phyloP scores from a whole-genome alignment of 2,113 vertebrate genomes.

The Siniperca knerii region DNA sequence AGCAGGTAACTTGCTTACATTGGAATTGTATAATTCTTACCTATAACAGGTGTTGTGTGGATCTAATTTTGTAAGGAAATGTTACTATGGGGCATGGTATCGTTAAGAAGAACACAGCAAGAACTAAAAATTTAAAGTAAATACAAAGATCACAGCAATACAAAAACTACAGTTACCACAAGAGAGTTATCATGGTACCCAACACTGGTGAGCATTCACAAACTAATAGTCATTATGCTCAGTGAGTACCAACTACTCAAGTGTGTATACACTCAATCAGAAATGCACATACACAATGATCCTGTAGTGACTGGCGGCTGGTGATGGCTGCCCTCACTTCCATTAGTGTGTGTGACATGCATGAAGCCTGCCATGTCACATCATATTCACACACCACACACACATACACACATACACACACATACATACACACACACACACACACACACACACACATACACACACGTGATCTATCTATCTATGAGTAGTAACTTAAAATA shows the following conservation, averaged over 20 bases:
- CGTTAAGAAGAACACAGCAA: not conserved
- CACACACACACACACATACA: not conserved
- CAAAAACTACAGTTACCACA: not conserved
- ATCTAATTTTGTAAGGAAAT: no score
- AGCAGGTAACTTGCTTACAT: not conserved
- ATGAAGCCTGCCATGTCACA: constrained; percentile 53
- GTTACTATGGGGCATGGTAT: not conserved
- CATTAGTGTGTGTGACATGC: constrained; percentile 28
- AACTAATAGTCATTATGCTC: not conserved
- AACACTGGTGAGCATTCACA: not conserved
- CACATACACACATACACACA: not conserved
- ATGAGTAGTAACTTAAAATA: not conserved
- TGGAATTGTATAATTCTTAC: no score
- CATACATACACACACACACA: constrained; percentile 25
- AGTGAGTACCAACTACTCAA: not conserved
- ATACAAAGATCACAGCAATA: not conserved
- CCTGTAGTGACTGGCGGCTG: constrained; percentile 7
- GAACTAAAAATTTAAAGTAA: not conserved
- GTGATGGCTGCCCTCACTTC: constrained; percentile 28
- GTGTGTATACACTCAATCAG: not conserved
- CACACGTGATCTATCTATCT: not conserved
- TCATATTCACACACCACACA: constrained; percentile 32
- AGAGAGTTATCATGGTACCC: not conserved
- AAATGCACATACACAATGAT: not conserved
- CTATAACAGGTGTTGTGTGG: no score